Percentiles rank a stretch among this genome's conserved stretches.
Conservation (phyloP, 2,113 vertebrate genomes). For the Leptocoma aspasia region DNA sequence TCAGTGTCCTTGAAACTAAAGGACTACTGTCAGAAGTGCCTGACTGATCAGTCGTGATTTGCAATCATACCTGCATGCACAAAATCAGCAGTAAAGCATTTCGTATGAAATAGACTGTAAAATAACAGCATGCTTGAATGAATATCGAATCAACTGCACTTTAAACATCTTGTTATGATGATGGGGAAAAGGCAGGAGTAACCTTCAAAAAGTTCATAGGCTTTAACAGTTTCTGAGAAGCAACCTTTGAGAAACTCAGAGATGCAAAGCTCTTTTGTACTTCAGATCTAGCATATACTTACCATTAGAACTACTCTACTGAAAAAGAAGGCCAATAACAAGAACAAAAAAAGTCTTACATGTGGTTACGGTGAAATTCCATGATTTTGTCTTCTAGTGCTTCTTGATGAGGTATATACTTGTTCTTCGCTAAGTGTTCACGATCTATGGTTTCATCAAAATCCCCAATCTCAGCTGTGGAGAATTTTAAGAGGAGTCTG, state of each 20-base stretch:
- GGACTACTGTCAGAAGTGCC: background rate
- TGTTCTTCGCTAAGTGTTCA: conserved; percentile 94
- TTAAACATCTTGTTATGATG: background rate
- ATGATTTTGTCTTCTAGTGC: conserved; percentile 93
- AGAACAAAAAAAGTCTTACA: conserved; percentile 73
- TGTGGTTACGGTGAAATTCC: conserved; percentile 91
- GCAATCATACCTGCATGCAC: conserved; percentile 34
- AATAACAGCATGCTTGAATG: conserved; percentile 41
- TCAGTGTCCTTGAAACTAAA: conserved; percentile 6
- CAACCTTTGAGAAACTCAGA: background rate
- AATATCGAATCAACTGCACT: background rate
- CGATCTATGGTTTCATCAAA: conserved; percentile 91
- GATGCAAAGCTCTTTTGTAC: background rate
- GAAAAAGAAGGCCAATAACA: background rate
- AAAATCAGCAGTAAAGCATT: conserved; percentile 37
- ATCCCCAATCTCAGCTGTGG: conserved; percentile 94
- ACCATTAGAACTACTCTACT: background rate
- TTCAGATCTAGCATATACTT: background rate
- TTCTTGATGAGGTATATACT: conserved; percentile 96
- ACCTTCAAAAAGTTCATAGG: background rate
- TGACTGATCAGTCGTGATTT: conserved; percentile 29
- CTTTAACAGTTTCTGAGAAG: background rate
- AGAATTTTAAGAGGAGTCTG: background rate
- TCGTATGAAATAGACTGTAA: conserved; percentile 45
- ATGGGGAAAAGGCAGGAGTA: background rate